Percentiles rank a stretch among this genome's conserved stretches.
Conservation (phyloP, 1,140 invertebrate species). For the Aethina tumida region DNA sequence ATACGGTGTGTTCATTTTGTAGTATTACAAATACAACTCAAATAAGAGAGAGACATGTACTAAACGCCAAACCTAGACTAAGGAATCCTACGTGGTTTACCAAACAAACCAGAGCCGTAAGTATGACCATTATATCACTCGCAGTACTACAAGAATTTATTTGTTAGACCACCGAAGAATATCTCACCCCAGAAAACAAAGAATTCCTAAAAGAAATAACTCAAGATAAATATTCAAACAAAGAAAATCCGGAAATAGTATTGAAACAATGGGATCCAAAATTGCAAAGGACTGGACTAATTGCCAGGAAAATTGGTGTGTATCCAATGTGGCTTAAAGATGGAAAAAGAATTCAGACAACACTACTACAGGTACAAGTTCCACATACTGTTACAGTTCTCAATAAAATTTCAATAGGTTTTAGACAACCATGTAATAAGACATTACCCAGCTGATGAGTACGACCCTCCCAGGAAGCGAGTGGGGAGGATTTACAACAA, state of each 20-base stretch:
- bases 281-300: slow-evolving; percentile 67
- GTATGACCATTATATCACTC: slow-evolving; percentile 19
- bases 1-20: slow-evolving; percentile 10
- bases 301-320: slow-evolving; percentile 88
- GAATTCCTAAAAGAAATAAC: slow-evolving; percentile 73
- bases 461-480: slow-evolving; percentile 44
- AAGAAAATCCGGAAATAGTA: slow-evolving; percentile 42
- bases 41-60: slow-evolving; percentile 22
- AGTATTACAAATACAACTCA: slow-evolving; percentile 17
- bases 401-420: slow-evolving; percentile 48
- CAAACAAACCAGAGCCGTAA: slow-evolving; percentile 41
- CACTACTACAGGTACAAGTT: slow-evolving; percentile 69
- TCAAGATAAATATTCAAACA: slow-evolving; percentile 46
- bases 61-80: slow-evolving; percentile 37
- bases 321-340: slow-evolving; percentile 87
- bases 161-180: slow-evolving; percentile 54
- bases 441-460: slow-evolving; percentile 79
- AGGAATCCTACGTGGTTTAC: slow-evolving; percentile 48
- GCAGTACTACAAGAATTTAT: slow-evolving; percentile 2
- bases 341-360: slow-evolving; percentile 67
- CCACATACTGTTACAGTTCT: neutral
- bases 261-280: slow-evolving; percentile 49
- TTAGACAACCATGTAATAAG: slow-evolving; percentile 93
- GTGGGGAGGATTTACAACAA: slow-evolving; percentile 33
- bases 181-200: slow-evolving; percentile 68